phyloP scores from a whole-genome alignment of 2,888 invertebrate species.

The Elegia similella region DNA sequence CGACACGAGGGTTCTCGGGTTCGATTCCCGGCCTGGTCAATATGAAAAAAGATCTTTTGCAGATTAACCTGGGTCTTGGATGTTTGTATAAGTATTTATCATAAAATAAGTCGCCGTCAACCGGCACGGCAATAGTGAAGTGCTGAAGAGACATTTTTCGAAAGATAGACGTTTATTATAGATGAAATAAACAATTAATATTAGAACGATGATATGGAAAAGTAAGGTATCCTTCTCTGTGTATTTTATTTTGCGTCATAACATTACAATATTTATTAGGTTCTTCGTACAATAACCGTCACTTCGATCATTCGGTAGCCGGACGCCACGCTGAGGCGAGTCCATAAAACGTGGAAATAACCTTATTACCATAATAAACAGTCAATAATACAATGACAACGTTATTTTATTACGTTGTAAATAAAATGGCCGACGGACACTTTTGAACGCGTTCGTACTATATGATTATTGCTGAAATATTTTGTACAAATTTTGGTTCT shows the following conservation, averaged over 20 bases:
- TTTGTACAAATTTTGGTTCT: conserved; percentile 9
- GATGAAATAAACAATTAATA: no score
- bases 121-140: no score
- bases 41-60: no score
- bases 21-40: no score
- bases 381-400: conserved; percentile 37
- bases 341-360: conserved; percentile 34
- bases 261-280: conserved; percentile 28
- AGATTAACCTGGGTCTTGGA: no score
- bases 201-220: no score
- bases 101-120: no score
- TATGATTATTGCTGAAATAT: conserved; percentile 28
- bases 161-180: no score
- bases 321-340: conserved; percentile 40
- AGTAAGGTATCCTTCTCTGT: background rate
- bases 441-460: conserved; percentile 26
- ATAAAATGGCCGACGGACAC: conserved; percentile 34
- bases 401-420: conserved; percentile 45
- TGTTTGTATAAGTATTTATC: no score
- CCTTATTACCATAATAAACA: conserved; percentile 39
- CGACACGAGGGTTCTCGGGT: no score
- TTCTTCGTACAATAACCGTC: conserved; percentile 41
- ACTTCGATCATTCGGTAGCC: conserved; percentile 49
- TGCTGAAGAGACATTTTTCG: no score
- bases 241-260: conserved; percentile 2